Base-by-base conservation (phyloP, 2,113 vertebrate species). In the Bombycilla garrulus region DNA sequence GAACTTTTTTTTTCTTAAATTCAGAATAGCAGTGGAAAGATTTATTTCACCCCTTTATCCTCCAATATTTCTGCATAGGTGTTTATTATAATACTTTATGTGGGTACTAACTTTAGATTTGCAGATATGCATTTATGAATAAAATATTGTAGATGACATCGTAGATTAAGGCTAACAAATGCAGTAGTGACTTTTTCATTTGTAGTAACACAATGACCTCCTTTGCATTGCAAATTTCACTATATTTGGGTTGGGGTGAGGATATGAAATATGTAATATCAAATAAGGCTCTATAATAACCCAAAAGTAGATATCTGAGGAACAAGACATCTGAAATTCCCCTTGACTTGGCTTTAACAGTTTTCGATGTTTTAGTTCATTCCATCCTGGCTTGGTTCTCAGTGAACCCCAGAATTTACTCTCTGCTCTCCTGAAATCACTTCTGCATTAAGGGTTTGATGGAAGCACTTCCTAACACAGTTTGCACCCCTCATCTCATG, bases 171-270 rank as follows among this genome's bases (percentile, higher is more conserved):
- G 51, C 26, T 90, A 95, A 96, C 85, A 96, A 95, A 93, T 67
- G 82, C 90, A 83, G 56, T 48, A 93, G 90, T 0, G 11, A 74
- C 90, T 92, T 94, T 96, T 96, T 90, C 84, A 82, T 95, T 95
- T 95, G 90, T 96, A 90, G 81, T 88, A 94, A 86, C 92, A 80
- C 88, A 56, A 71, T 87, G 91, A 91, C 86, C 93, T 92, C 64
- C 45, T 97, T 92, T 96, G 94, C 71, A 92, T 96, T 96, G 81
- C 90, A 96, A 66, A 96, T 96, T 70, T 86, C 42, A 51, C 88
- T 93, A 35, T 88, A 82, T 94, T 93, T 84, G 91, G 40, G 72
- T 54, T 66, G 47, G 81, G 50, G 20, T 69, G 78, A 94, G 73
- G 53, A 65, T 65, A 95, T 93, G 74, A 95, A 96, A 96, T 91